Evolutionary conservation across 2,113 vertebrate genomes (phyloP).

Genomic region (Chaenogobius annularis): DNA sequence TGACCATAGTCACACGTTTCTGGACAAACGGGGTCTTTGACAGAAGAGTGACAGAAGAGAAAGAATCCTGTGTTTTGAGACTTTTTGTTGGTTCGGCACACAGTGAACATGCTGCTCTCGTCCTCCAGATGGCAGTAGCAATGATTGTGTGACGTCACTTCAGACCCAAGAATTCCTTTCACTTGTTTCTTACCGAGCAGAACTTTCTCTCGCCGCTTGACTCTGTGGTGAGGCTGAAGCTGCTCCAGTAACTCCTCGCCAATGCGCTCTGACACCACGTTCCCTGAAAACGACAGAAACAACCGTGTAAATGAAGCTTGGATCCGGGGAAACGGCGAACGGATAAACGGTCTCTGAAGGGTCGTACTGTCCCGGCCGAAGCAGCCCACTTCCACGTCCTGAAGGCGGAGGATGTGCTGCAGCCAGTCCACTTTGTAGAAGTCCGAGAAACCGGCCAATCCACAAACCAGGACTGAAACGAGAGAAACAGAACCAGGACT

Average conservation of each 20-base stretch:
- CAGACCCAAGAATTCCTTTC: no score
- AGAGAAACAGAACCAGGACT: neutral
- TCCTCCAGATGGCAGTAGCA: no score
- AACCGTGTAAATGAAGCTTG: neutral
- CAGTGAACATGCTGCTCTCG: no score
- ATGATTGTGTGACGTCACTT: no score
- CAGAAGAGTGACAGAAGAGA: no score
- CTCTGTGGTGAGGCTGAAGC: conserved; percentile 70
- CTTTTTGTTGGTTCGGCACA: no score
- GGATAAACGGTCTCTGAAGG: neutral
- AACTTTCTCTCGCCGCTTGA: conserved; percentile 80
- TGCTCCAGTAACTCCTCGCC: conserved; percentile 75
- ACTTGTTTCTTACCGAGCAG: conserved; percentile 65
- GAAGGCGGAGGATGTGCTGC: conserved; percentile 79
- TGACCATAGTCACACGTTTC: no score
- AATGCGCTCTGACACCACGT: conserved; percentile 69
- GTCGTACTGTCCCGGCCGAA: conserved; percentile 80
- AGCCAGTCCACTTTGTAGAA: conserved; percentile 84
- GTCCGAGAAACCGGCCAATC: conserved; percentile 80
- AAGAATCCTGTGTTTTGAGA: no score
- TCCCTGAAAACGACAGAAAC: conserved; percentile 46
- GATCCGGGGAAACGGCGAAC: neutral
- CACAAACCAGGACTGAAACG: conserved; percentile 81
- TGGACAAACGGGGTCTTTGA: no score
- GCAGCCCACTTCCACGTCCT: conserved; percentile 78